Base-by-base conservation (phyloP, 2,888 invertebrate species). In the Agriopis aurantiaria region DNA sequence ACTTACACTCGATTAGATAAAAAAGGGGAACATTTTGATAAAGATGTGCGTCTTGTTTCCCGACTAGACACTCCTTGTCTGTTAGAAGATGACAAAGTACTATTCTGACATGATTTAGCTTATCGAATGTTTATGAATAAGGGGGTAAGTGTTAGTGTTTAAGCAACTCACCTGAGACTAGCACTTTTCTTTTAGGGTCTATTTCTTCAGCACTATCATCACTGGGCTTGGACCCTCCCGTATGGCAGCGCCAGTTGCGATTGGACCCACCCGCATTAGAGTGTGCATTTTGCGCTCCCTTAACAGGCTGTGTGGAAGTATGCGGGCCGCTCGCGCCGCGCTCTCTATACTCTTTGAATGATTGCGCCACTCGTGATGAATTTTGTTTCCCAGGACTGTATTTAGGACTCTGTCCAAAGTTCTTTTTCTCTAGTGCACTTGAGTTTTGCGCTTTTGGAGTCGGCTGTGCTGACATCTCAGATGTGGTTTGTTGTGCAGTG, bases 101-200 rank as follows among this genome's bases (percentile, higher is more conserved):
- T 33, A n/a, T 33, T 33, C 33, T 33, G 5, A 3, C 33, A 33
- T 4, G 3, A 5, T 1, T 33, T 33, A 3, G 33, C 33, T 33
- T 33, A 33, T 33, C 33, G 33, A 33, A 33, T 33, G 33, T 33
- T 33, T 5, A 33, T 33, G 5, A 33, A 33, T 33, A 33, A 33
- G 12, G 46, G 12, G 6, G 49, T 51, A 51, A 17, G 17, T 8
- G 10, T 33, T 33, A 51, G 46, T 0, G 56, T 43, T 9, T 33
- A 41, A 46, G 14, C 43, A 33, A 73, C 73, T 79, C 9, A 87
- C 87, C 87, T 17, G 80, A 71, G 4, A 85, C 84, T 3, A 82
- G 64, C 10, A 77, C 71, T 66, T 49, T 58, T 62, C 23, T 66
- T 8, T 53, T 58, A 41, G 70, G 63, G 11, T 71, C 70, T 14